Percentiles rank a stretch among this genome's conserved stretches.
phyloP scores from a whole-genome alignment of 1,140 invertebrate species.

The Penaeus japonicus region DNA sequence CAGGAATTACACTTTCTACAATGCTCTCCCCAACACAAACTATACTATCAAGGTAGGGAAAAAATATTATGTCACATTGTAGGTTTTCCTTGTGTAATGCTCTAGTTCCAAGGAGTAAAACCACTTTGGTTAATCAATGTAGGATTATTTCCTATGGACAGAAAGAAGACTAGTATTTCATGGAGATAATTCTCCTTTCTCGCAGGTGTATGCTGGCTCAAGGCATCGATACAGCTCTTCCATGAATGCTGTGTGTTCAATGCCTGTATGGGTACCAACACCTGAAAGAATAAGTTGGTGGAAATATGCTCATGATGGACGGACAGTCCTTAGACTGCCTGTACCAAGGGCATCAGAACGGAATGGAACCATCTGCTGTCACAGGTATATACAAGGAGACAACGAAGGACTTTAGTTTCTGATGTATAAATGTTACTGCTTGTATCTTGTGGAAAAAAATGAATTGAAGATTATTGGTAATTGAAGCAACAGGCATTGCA shows the following conservation, averaged over 20 bases:
- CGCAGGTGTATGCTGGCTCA: slow-evolving; percentile 59
- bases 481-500: no score
- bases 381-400: slow-evolving; percentile 65
- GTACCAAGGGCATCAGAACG: slow-evolving; percentile 80
- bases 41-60: slow-evolving; percentile 60
- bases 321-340: slow-evolving; percentile 74
- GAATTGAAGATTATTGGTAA: background rate
- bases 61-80: no score
- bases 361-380: slow-evolving; percentile 87
- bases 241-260: slow-evolving; percentile 69
- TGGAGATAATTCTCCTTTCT: background rate
- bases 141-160: background rate
- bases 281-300: slow-evolving; percentile 74
- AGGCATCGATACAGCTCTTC: slow-evolving; percentile 45
- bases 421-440: background rate
- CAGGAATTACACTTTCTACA: slow-evolving; percentile 50
- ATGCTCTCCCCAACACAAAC: slow-evolving; percentile 62
- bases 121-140: no score
- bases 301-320: slow-evolving; percentile 73
- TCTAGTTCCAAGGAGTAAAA: no score
- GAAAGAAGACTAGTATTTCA: slow-evolving; percentile 17
- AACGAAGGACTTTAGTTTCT: background rate
- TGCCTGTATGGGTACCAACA: slow-evolving; percentile 76
- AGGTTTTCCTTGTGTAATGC: no score
- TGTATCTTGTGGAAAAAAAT: background rate